phyloP scores from a whole-genome alignment of 2,797 vertebrate species.

The Amblyraja radiata region DNA sequence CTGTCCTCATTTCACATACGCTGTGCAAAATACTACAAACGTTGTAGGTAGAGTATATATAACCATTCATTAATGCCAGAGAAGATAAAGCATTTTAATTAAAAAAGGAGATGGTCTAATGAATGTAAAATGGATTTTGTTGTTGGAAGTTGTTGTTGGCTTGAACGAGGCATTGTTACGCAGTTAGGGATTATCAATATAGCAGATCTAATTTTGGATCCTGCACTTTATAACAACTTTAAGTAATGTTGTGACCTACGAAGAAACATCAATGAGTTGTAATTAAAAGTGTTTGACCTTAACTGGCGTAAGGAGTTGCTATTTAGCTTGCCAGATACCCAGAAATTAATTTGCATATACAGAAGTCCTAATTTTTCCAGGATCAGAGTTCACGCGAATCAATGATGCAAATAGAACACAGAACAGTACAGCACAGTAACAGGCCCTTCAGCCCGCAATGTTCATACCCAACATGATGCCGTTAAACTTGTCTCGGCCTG shows the following conservation, averaged over 20 bases:
- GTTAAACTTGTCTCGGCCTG: no score
- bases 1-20: neutral
- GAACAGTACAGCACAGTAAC: no score
- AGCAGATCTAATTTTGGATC: neutral
- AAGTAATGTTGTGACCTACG: neutral
- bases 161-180: neutral
- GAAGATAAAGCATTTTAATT: neutral
- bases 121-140: slow-evolving; percentile 15
- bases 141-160: neutral
- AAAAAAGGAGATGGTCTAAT: neutral
- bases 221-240: neutral
- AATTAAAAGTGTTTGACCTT: neutral
- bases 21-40: neutral
- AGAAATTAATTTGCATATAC: neutral
- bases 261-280: neutral
- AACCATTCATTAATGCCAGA: neutral
- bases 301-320: neutral
- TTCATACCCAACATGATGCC: no score
- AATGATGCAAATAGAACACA: neutral
- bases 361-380: neutral
- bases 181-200: neutral
- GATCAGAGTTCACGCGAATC: neutral
- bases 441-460: no score
- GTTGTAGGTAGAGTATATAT: neutral
- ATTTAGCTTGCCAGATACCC: neutral